These are phyloP conservation scores for Malurus alboscapulatus DNA, from an alignment of 2,113 vertebrate species.

Conservation along the genomic window DNA sequence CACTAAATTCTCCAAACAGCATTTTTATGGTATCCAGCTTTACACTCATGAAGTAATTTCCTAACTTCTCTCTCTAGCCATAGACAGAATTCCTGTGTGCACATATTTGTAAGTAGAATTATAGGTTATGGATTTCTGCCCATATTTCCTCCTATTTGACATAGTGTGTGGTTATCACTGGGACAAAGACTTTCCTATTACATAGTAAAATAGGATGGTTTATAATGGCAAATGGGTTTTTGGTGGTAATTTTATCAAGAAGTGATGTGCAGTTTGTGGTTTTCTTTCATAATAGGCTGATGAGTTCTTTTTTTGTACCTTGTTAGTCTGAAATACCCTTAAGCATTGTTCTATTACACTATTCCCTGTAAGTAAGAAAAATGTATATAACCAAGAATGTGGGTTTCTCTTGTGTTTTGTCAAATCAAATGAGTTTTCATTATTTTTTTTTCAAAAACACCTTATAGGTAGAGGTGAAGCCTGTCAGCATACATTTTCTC, in stretches of 20 bases:
- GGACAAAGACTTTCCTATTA: not conserved
- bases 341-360: not conserved
- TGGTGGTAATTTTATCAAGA: not conserved
- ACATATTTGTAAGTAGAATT: not conserved
- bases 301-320: not conserved
- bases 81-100: not conserved
- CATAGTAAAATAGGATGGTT: not conserved
- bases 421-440: not conserved
- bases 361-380: not conserved
- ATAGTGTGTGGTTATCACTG: not conserved
- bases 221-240: not conserved
- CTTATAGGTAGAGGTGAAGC: not conserved
- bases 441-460: not conserved
- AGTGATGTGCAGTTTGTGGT: not conserved
- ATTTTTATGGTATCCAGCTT: not conserved
- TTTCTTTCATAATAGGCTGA: not conserved
- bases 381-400: not conserved
- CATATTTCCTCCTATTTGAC: not conserved
- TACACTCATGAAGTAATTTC: not conserved
- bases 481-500: not conserved
- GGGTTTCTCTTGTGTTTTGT: not conserved
- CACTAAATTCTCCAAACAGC: not conserved
- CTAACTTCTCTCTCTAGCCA: not conserved
- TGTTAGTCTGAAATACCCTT: constrained; percentile 5
- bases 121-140: not conserved